These are phyloP conservation scores for Bombus impatiens DNA, from an alignment of 1,140 invertebrate species.

Conservation along the genomic window DNA sequence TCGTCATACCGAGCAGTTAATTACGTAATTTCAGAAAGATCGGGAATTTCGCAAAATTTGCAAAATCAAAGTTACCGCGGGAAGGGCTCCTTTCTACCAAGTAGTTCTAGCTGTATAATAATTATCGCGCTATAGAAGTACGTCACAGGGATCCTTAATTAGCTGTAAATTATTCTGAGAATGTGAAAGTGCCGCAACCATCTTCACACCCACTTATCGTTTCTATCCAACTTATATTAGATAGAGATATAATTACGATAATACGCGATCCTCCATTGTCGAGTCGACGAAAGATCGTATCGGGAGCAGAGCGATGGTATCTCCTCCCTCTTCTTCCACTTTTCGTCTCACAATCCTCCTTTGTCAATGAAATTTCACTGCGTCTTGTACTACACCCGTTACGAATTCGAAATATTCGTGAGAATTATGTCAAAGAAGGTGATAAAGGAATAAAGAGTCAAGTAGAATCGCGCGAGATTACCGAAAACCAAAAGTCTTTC, in stretches of 20 bases:
- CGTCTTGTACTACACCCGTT: neutral
- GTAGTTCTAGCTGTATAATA: neutral
- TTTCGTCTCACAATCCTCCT: no score
- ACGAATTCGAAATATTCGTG: neutral
- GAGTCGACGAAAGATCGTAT: slow-evolving; percentile 25
- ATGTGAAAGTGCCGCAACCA: slow-evolving; percentile 1
- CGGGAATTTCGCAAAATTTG: neutral
- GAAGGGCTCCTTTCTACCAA: neutral
- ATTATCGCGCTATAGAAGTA: neutral
- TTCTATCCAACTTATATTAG: neutral
- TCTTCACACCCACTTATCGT: slow-evolving; percentile 8
- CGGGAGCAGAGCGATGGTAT: neutral
- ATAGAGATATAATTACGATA: slow-evolving; percentile 36
- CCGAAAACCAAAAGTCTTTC: no score
- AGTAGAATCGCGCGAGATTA: neutral
- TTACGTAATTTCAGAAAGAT: neutral
- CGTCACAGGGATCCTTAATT: neutral
- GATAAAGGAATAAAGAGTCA: neutral
- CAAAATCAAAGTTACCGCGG: neutral
- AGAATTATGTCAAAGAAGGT: neutral
- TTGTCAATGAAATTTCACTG: neutral
- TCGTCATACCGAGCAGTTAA: neutral
- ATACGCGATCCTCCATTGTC: slow-evolving; percentile 14
- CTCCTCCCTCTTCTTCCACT: neutral
- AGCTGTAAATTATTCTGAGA: slow-evolving; percentile 8